These are phyloP conservation scores for Scolopax rusticola DNA, from an alignment of 2,797 vertebrate species.

Conservation along the genomic window DNA sequence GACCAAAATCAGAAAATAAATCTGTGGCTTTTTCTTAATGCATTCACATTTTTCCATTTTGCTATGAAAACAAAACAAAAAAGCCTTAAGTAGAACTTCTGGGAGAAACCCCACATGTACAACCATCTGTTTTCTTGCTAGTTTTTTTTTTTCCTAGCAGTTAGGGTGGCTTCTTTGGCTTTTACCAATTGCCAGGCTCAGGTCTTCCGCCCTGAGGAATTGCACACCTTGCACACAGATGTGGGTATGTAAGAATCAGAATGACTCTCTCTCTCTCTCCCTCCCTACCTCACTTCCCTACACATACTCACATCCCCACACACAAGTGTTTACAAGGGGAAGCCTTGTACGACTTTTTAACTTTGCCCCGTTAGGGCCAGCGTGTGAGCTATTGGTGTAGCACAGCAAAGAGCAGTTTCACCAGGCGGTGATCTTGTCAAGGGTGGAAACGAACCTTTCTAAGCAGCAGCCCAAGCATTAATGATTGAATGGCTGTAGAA, in stretches of 20 bases:
- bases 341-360: constrained; percentile 42
- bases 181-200: constrained; percentile 63
- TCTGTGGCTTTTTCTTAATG: constrained; percentile 22
- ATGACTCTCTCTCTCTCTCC: neutral
- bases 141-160: neutral
- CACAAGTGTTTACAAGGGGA: constrained; percentile 24
- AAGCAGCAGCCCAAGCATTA: neutral
- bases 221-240: constrained; percentile 82
- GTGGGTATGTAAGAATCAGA: constrained; percentile 57
- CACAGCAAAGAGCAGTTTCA: constrained; percentile 1
- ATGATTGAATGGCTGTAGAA: neutral
- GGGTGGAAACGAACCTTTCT: neutral
- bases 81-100: neutral
- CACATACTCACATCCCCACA: neutral
- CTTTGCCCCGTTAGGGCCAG: neutral
- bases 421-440: neutral
- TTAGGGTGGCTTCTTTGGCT: constrained; percentile 49
- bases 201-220: constrained; percentile 30
- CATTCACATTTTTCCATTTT: constrained; percentile 51
- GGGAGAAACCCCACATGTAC: constrained; percentile 10
- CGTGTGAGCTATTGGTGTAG: neutral
- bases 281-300: neutral
- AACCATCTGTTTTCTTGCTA: constrained; percentile 74
- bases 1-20: constrained; percentile 57
- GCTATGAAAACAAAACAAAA: constrained; percentile 43